Percentiles rank a stretch among this genome's conserved stretches.
These are phyloP conservation scores for Monochamus saltuarius DNA, from an alignment of 1,140 invertebrate genomes.

Conservation along the genomic window DNA sequence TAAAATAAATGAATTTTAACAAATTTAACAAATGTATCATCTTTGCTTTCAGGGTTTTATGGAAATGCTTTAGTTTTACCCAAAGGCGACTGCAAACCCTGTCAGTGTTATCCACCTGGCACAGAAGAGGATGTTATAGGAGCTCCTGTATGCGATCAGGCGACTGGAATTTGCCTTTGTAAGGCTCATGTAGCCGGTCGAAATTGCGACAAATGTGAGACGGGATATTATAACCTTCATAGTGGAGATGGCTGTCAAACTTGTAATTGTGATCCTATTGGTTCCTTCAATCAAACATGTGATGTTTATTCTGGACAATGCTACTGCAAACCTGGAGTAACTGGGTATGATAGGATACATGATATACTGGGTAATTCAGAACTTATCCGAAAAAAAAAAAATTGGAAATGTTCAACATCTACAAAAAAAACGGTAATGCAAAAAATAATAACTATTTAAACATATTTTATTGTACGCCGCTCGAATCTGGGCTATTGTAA, in stretches of 20 bases:
- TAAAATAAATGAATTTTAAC: too few species aligned
- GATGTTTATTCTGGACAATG: constrained; percentile 82
- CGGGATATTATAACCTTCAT: constrained; percentile 80
- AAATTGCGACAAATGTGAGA: constrained; percentile 86
- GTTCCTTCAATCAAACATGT: constrained; percentile 82
- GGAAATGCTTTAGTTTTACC: constrained; percentile 83
- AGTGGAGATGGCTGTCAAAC: constrained; percentile 82
- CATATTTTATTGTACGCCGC: too few species aligned
- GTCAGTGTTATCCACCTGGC: constrained; percentile 79
- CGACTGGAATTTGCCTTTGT: constrained; percentile 83
- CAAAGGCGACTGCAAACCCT: constrained; percentile 89
- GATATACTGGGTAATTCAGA: too few species aligned
- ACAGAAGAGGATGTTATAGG: constrained; percentile 69
- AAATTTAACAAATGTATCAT: neutral
- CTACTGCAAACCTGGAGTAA: constrained; percentile 80
- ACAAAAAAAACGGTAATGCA: too few species aligned
- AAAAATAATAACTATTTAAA: too few species aligned
- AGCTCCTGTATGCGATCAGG: constrained; percentile 76
- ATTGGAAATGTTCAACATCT: too few species aligned
- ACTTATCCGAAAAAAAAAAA: too few species aligned
- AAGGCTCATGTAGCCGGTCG: constrained; percentile 82
- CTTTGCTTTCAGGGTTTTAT: constrained; percentile 66
- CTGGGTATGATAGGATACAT: constrained; percentile 60
- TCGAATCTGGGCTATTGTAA: too few species aligned
- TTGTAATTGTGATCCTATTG: constrained; percentile 84